Conservation (phyloP, 2,888 invertebrate genomes). For the Ashinkailepas kermadecensis region DNA sequence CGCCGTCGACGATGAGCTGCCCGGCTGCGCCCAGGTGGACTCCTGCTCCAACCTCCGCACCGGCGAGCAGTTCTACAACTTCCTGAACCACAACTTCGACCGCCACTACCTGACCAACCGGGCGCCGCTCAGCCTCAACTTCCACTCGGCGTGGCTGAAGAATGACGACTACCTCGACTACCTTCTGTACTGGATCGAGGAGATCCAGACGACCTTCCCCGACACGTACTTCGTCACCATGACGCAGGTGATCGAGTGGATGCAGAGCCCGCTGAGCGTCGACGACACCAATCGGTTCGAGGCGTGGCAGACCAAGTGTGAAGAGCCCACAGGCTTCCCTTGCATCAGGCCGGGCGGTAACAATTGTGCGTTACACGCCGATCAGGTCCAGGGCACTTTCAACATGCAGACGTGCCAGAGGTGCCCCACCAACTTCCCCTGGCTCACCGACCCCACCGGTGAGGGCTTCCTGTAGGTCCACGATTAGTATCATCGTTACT, state of each 20-base stretch:
- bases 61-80: slow-evolving; percentile 89
- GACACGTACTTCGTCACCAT: slow-evolving; percentile 91
- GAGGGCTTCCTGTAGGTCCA: slow-evolving; percentile 74
- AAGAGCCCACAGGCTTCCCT: slow-evolving; percentile 70
- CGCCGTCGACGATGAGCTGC: slow-evolving; percentile 75
- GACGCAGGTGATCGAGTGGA: slow-evolving; percentile 90
- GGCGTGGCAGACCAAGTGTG: slow-evolving; percentile 89
- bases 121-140: slow-evolving; percentile 79
- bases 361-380: slow-evolving; percentile 81
- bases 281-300: slow-evolving; percentile 84
- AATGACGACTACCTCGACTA: slow-evolving; percentile 88
- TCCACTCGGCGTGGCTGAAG: slow-evolving; percentile 89
- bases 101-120: slow-evolving; percentile 84
- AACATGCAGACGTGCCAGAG: slow-evolving; percentile 87
- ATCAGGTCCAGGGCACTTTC: slow-evolving; percentile 87
- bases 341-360: slow-evolving; percentile 86
- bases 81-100: slow-evolving; percentile 87
- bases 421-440: slow-evolving; percentile 90
- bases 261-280: slow-evolving; percentile 79
- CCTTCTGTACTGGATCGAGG: slow-evolving; percentile 88
- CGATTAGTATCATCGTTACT: slow-evolving; percentile 21
- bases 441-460: slow-evolving; percentile 85
- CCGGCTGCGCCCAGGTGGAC: slow-evolving; percentile 87
- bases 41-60: slow-evolving; percentile 86
- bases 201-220: slow-evolving; percentile 70